Evolutionary conservation across 2,113 vertebrate species (phyloP).

Genomic region (Tachuris rubrigastra): DNA sequence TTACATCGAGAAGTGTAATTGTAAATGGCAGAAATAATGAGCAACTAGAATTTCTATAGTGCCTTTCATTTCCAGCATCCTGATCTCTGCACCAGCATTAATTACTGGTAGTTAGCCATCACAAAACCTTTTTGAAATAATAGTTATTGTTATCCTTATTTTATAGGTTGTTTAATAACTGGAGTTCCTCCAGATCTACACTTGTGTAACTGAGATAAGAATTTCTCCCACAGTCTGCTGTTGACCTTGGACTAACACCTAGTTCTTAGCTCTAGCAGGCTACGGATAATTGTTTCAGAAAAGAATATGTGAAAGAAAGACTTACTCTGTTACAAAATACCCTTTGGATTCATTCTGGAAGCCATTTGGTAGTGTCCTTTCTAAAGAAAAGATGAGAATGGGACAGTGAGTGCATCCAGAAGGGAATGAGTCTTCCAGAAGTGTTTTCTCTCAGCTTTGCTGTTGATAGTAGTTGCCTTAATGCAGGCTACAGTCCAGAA

Average conservation of each 20-base stretch:
- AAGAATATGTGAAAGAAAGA: background rate
- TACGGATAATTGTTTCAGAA: background rate
- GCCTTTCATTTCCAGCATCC: background rate
- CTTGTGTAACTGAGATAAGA: constrained; percentile 11
- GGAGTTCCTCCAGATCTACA: background rate
- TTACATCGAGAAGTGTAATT: background rate
- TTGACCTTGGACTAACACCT: background rate
- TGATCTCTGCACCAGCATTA: background rate
- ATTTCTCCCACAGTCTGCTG: background rate
- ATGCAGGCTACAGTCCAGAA: background rate
- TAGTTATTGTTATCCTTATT: constrained; percentile 18
- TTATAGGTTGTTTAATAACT: constrained; percentile 25
- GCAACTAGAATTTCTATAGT: background rate
- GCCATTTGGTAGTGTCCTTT: background rate
- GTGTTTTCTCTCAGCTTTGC: background rate
- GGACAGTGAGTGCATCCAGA: background rate
- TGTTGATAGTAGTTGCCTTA: background rate
- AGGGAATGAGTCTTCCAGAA: background rate
- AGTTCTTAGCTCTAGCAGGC: background rate
- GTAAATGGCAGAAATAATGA: constrained; percentile 19
- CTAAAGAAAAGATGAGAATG: background rate
- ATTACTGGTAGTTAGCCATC: background rate
- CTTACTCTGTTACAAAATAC: background rate
- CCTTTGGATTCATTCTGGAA: background rate
- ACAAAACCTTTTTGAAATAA: background rate